phyloP scores from a whole-genome alignment of 2,797 vertebrate species.

The Rhynchonycteris naso region DNA sequence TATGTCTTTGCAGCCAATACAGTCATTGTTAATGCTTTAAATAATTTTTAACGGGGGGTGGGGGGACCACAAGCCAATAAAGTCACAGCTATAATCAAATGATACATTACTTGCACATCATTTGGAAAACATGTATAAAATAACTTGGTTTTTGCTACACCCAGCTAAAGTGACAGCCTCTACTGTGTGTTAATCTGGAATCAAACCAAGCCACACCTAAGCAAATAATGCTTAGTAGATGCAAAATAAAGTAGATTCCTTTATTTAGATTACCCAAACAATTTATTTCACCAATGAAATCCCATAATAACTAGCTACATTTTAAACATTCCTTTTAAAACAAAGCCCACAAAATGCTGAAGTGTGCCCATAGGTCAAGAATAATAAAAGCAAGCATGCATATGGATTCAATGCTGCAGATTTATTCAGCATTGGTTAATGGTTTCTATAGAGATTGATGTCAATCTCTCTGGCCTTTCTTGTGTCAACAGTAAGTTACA shows the following conservation, averaged over 20 bases:
- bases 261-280: slow-evolving; percentile 88
- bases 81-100: slow-evolving; percentile 88
- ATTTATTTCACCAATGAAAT: slow-evolving; percentile 87
- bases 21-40: slow-evolving; percentile 83
- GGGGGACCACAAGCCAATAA: slow-evolving; percentile 78
- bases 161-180: slow-evolving; percentile 92
- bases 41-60: slow-evolving; percentile 55
- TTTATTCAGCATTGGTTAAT: slow-evolving; percentile 88
- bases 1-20: slow-evolving; percentile 77
- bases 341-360: slow-evolving; percentile 87
- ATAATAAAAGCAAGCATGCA: slow-evolving; percentile 89
- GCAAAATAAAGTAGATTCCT: slow-evolving; percentile 87
- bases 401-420: slow-evolving; percentile 89
- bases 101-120: slow-evolving; percentile 91
- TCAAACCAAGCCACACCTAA: slow-evolving; percentile 88
- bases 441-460: slow-evolving; percentile 91
- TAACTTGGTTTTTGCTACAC: slow-evolving; percentile 93
- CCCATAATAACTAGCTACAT: slow-evolving; percentile 86
- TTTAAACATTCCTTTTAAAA: slow-evolving; percentile 87
- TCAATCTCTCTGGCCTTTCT: slow-evolving; percentile 91
- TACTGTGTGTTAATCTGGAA: slow-evolving; percentile 87
- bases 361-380: slow-evolving; percentile 88
- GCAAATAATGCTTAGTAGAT: slow-evolving; percentile 86
- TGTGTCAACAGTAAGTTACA: slow-evolving; percentile 90
- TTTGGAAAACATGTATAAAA: slow-evolving; percentile 97